Evolutionary conservation across 37 sponge, comb jelly and placozoan genomes (phyloP).

Genomic region (Dysidea cf. avara): DNA sequence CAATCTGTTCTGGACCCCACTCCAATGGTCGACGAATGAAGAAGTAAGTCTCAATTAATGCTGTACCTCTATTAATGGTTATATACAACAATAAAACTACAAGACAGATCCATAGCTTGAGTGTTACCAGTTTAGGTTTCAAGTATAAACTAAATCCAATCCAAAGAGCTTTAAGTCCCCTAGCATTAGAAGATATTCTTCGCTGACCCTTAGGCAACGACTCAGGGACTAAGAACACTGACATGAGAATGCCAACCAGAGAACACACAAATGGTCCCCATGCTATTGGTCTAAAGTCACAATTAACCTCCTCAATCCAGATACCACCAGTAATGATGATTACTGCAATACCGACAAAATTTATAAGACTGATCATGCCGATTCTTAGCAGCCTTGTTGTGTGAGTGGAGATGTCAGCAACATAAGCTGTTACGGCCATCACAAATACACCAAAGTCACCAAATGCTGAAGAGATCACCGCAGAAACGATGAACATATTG

Average conservation of each 20-base stretch:
- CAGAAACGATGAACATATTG: background rate
- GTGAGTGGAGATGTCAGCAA: slow-evolving; percentile 4
- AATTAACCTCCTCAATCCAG: slow-evolving; percentile 10
- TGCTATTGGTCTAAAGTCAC: background rate
- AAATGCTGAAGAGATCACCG: background rate
- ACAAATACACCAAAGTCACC: slow-evolving; percentile 10
- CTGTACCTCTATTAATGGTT: background rate
- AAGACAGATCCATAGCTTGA: slow-evolving; percentile 13
- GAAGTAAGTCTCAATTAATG: background rate
- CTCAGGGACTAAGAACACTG: slow-evolving; percentile 9
- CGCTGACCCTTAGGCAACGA: background rate
- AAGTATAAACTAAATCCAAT: slow-evolving; percentile 4
- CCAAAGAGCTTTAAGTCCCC: background rate
- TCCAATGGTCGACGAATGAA: slow-evolving; percentile 8
- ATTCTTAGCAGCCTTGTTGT: background rate
- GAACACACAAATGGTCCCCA: slow-evolving; percentile 1
- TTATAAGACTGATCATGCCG: background rate
- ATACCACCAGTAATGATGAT: slow-evolving; percentile 6
- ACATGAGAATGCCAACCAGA: background rate
- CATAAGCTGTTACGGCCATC: slow-evolving; percentile 10
- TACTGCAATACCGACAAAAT: background rate
- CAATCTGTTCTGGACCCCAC: slow-evolving; percentile 6
- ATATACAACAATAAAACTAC: background rate
- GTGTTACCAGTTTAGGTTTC: background rate
- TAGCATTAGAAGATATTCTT: too few relatives aligned